Evolutionary conservation across 2,888 invertebrate species (phyloP).

Genomic region (Macrosiphum euphorbiae): DNA sequence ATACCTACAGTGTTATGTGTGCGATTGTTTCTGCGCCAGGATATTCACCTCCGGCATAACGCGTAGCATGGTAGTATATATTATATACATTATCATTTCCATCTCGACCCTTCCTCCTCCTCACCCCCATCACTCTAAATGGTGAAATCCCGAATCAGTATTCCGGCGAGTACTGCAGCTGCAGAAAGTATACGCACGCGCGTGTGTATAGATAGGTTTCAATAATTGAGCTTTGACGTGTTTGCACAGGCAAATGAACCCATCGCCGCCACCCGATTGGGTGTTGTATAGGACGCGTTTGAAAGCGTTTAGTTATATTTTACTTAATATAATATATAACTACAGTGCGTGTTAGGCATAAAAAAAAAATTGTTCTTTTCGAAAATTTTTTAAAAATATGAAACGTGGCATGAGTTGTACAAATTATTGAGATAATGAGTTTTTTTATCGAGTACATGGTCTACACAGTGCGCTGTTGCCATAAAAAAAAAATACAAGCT

Average conservation of each 20-base stretch:
- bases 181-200: neutral
- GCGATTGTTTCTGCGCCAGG: slow-evolving; percentile 34
- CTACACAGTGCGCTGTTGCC: too few species aligned
- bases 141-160: slow-evolving; percentile 61
- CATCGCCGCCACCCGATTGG: neutral
- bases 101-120: neutral
- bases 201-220: neutral
- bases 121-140: neutral
- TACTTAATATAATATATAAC: neutral
- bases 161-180: slow-evolving; percentile 12
- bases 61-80: neutral
- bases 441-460: neutral
- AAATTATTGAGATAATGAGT: neutral
- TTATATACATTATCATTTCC: slow-evolving; percentile 31
- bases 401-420: neutral
- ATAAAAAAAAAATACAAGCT: neutral
- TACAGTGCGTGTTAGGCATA: neutral
- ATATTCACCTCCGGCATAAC: slow-evolving; percentile 4
- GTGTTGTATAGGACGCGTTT: neutral
- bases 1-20: neutral
- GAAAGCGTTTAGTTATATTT: neutral
- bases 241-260: slow-evolving; percentile 54
- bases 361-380: neutral
- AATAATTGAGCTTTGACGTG: slow-evolving; percentile 44
- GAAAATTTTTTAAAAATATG: neutral